phyloP scores from a whole-genome alignment of 2,888 invertebrate genomes.

The Pammene aurita region DNA sequence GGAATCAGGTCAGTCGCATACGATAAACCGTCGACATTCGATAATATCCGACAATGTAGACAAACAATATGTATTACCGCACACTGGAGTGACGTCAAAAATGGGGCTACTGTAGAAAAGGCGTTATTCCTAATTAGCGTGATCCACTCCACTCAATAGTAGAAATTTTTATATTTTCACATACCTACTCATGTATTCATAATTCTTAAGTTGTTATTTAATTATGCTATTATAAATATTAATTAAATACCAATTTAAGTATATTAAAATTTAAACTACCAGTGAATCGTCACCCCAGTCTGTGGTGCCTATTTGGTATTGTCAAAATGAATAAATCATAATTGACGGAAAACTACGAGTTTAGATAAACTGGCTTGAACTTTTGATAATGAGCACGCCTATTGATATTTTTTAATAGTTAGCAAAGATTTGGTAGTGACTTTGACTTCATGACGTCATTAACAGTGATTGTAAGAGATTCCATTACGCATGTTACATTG shows the following conservation, averaged over 20 bases:
- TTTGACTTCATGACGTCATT: conserved; percentile 20
- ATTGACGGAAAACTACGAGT: conserved; percentile 36
- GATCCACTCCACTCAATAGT: too few relatives aligned
- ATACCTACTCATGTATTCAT: too few relatives aligned
- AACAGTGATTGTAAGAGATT: background rate
- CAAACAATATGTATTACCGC: conserved; percentile 5
- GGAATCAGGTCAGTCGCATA: conserved; percentile 73
- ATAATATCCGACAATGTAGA: conserved; percentile 27
- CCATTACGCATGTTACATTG: background rate
- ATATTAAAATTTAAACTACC: too few relatives aligned
- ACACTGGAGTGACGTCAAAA: background rate
- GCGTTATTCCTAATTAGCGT: too few relatives aligned
- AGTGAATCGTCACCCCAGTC: background rate
- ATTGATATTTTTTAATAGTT: conserved; percentile 23
- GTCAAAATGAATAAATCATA: conserved; percentile 7
- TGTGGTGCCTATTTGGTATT: background rate
- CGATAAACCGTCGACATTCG: conserved; percentile 35
- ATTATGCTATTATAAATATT: too few relatives aligned
- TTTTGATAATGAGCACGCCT: conserved; percentile 35
- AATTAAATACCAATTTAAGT: too few relatives aligned
- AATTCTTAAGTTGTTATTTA: too few relatives aligned
- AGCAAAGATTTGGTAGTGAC: conserved; percentile 6
- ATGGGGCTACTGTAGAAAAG: background rate
- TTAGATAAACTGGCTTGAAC: conserved; percentile 39
- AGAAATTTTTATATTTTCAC: too few relatives aligned